Conservation (phyloP, 2,888 invertebrate species). For the Caenorhabditis plicata region DNA sequence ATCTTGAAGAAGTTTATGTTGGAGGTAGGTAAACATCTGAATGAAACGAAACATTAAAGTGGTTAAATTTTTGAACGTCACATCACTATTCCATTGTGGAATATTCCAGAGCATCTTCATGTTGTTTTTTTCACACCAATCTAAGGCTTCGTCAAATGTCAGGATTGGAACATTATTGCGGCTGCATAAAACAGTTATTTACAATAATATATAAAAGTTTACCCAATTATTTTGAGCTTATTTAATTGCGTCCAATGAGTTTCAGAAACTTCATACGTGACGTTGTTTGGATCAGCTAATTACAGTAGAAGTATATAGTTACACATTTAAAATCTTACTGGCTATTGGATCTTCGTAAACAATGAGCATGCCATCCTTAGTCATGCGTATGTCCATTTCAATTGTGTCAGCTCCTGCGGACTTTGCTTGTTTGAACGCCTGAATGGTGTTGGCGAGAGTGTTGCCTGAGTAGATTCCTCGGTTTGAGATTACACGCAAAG, state of each 20-base stretch:
- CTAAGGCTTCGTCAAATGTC: slow-evolving; percentile 20
- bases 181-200: slow-evolving; percentile 1
- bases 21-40: slow-evolving; percentile 33
- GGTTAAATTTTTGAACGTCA: background rate
- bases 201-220: background rate
- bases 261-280: slow-evolving; percentile 6
- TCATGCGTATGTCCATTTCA: slow-evolving; percentile 23
- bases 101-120: slow-evolving; percentile 31
- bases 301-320: background rate
- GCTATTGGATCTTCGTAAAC: slow-evolving; percentile 1
- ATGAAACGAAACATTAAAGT: background rate
- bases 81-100: slow-evolving; percentile 10
- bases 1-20: slow-evolving; percentile 29
- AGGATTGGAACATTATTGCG: slow-evolving; percentile 11
- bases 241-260: slow-evolving; percentile 28
- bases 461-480: slow-evolving; percentile 6
- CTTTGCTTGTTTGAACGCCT: slow-evolving; percentile 23
- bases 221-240: slow-evolving; percentile 4
- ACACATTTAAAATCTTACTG: no score
- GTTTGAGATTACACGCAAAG: slow-evolving; percentile 4
- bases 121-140: slow-evolving; percentile 18
- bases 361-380: slow-evolving; percentile 23
- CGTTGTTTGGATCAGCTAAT: slow-evolving; percentile 8
- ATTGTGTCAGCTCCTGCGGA: slow-evolving; percentile 24
- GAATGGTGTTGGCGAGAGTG: slow-evolving; percentile 10